Evolutionary conservation across 1,140 invertebrate genomes (phyloP).

Genomic region (Megalonaias nervosa): DNA sequence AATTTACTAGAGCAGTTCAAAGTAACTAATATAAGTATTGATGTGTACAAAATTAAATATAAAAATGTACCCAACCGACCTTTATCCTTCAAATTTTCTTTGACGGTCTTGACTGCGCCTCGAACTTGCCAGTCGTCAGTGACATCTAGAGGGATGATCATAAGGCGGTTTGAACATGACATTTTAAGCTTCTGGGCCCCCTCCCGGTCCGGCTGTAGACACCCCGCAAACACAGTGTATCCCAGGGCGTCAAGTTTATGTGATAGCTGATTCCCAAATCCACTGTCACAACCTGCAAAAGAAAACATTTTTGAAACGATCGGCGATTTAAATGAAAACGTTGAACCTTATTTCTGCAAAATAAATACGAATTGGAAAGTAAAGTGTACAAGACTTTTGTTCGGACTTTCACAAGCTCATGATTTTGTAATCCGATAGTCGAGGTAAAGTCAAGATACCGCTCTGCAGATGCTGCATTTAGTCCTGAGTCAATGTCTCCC

Average conservation of each 20-base stretch:
- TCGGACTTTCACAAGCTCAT: too few species aligned
- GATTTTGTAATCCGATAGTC: too few species aligned
- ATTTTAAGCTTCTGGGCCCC: slow-evolving; percentile 68
- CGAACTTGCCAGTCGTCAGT: slow-evolving; percentile 62
- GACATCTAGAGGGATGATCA: slow-evolving; percentile 58
- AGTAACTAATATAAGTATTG: neutral
- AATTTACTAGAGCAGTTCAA: neutral
- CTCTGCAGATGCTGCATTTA: too few species aligned
- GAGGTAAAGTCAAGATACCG: too few species aligned
- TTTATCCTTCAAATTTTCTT: slow-evolving; percentile 51
- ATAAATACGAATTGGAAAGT: too few species aligned
- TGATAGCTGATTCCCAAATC: slow-evolving; percentile 68
- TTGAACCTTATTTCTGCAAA: too few species aligned
- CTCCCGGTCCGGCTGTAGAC: slow-evolving; percentile 75
- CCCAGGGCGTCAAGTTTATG: slow-evolving; percentile 67
- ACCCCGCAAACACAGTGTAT: slow-evolving; percentile 77
- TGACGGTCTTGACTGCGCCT: slow-evolving; percentile 52
- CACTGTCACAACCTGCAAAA: slow-evolving; percentile 64
- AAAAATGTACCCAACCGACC: slow-evolving; percentile 31
- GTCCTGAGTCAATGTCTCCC: too few species aligned
- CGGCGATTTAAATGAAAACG: too few species aligned
- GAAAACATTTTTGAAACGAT: neutral
- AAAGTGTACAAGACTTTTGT: too few species aligned
- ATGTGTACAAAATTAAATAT: neutral
- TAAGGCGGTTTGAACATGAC: slow-evolving; percentile 53